Conservation (phyloP, 1,140 invertebrate species). For the Magallana angulata region DNA sequence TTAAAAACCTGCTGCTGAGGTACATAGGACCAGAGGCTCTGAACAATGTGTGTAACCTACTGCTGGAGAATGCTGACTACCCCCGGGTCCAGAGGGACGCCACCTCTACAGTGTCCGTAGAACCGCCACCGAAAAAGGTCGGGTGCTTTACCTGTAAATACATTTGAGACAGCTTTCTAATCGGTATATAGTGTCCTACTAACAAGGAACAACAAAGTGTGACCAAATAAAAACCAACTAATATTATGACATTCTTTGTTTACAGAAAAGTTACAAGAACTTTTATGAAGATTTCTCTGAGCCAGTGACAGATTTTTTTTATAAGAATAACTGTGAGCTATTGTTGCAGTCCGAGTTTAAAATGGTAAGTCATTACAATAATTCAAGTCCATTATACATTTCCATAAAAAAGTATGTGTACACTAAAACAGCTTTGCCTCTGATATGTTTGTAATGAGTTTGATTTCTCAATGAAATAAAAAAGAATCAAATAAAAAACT, state of each 20-base stretch:
- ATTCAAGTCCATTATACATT: no score
- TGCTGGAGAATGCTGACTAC: slow-evolving; percentile 56
- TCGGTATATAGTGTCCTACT: no score
- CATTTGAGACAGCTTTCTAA: no score
- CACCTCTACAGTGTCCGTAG: background rate
- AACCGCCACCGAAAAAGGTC: background rate
- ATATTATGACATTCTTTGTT: background rate
- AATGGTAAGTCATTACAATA: slow-evolving; percentile 21
- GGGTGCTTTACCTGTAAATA: no score
- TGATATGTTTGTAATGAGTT: no score
- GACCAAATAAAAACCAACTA: background rate
- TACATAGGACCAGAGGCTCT: slow-evolving; percentile 33
- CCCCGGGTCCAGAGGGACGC: slow-evolving; percentile 30
- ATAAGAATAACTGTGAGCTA: slow-evolving; percentile 43
- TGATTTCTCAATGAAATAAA: no score
- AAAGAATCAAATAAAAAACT: no score
- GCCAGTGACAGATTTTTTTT: background rate
- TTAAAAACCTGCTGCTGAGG: slow-evolving; percentile 26
- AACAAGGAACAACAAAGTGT: no score
- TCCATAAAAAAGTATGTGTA: no score
- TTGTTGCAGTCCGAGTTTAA: slow-evolving; percentile 48
- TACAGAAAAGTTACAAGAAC: background rate
- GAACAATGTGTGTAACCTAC: slow-evolving; percentile 55
- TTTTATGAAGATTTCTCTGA: slow-evolving; percentile 1
- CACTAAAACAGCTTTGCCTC: no score